Conservation (phyloP, 2,888 invertebrate genomes). For the Temnothorax rugatulus region DNA sequence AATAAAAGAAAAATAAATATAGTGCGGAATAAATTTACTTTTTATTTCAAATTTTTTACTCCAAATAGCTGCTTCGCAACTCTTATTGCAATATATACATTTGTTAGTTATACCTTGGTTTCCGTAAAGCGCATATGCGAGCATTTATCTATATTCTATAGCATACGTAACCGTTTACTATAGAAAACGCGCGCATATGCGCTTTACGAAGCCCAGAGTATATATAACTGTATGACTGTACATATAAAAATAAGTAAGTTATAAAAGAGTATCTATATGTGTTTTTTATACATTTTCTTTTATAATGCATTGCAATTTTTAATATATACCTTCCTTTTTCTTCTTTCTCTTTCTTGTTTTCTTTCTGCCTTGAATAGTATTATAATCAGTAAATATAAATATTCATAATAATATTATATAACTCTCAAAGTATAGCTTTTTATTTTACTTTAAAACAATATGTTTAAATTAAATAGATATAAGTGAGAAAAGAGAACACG, state of each 20-base stretch:
- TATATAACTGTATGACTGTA: too few relatives aligned
- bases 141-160: too few relatives aligned
- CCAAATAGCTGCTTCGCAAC: neutral
- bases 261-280: neutral
- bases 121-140: too few relatives aligned
- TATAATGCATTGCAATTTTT: neutral
- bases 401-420: neutral
- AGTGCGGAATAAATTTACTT: neutral
- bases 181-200: too few relatives aligned
- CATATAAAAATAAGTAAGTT: neutral
- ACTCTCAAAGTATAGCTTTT: neutral
- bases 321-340: neutral
- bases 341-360: neutral
- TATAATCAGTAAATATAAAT: neutral
- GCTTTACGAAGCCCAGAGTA: too few relatives aligned
- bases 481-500: neutral
- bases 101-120: neutral
- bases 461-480: neutral
- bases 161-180: too few relatives aligned
- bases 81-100: neutral
- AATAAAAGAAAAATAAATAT: conserved; percentile 22
- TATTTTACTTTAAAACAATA: neutral
- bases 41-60: neutral
- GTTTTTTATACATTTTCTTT: neutral
- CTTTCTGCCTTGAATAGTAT: neutral